These are phyloP conservation scores for Xenotilapia flavipinnis DNA, from an alignment of 2,113 vertebrate genomes.

Conservation along the genomic window DNA sequence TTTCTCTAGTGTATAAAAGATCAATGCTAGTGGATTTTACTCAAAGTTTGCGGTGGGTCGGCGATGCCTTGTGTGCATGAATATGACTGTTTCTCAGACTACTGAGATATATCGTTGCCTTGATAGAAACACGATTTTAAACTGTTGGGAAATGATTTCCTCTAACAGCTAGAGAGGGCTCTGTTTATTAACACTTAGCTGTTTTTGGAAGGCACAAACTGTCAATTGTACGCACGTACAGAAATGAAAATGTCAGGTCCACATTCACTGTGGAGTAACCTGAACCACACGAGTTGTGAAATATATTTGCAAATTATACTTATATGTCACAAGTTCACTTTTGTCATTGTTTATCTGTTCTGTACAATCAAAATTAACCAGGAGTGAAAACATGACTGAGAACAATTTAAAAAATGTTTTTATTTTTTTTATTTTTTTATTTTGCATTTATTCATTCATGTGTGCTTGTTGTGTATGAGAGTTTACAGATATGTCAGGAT, in stretches of 20 bases:
- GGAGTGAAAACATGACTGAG: neutral
- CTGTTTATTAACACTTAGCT: neutral
- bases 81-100: conserved; percentile 12
- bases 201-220: conserved; percentile 10
- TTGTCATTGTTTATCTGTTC: neutral
- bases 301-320: neutral
- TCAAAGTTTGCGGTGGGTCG: neutral
- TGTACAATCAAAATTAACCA: neutral
- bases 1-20: neutral
- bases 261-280: neutral
- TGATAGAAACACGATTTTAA: neutral
- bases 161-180: conserved; percentile 8
- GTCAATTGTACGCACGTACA: neutral
- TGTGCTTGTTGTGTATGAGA: neutral
- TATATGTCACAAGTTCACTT: neutral
- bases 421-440: neutral
- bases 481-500: neutral
- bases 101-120: conserved; percentile 30
- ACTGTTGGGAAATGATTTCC: neutral
- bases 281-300: neutral
- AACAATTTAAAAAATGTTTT: neutral
- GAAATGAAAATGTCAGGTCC: neutral
- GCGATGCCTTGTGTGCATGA: conserved; percentile 21
- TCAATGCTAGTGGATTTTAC: neutral
- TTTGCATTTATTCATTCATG: neutral